Base-by-base conservation (phyloP, 2,888 invertebrate genomes). In the Keiferia lycopersicella region DNA sequence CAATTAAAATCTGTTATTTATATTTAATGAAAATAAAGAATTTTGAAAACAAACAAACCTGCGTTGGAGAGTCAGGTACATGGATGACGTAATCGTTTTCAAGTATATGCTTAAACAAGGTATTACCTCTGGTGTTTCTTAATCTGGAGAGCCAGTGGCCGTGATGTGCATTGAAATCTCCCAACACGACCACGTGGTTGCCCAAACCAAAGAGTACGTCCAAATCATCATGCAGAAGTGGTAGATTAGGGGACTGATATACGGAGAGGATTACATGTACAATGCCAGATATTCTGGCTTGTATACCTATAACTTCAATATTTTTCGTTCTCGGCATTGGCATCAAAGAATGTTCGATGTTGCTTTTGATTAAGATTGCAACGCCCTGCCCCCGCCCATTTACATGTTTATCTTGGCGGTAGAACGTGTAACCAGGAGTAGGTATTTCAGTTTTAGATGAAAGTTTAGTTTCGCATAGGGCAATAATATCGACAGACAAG, bases 201-300 rank as follows among this genome's bases (percentile, higher is more conserved):
- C 66, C 64, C 7, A 64, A 3, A 10, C 16, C 20, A 30, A 66
- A 53, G 4, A 66, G n/a, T 2, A 62, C 20, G 16, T 66, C 66
- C 16, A 66, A 22, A 16, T 64, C 64, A 34, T 16, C 20, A 16
- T 16, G n/a, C 0, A 38, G 11, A 14, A 66, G 18, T 16, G 65
- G 64, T 3, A 63, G 34, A 34, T 65, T 66, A 2, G 64, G 66
- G 0, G 66, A 66, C 39, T 66, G 66, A 38, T 64, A 66, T 2
- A 60, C 34, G 11, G 66, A 66, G 26, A 62, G 18, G 2, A 56
- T 38, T 4, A 39, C 26, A n/a, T 39, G 22, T 4, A 41, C 45
- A 53, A n/a, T 6, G 8, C 39, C 53, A 1, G 51, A 53, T 38
- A 62, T 18, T 2, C 16, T 14, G 8, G 56, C 16, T 22, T 22